Evolutionary conservation across 2,888 invertebrate genomes (phyloP).

Genomic region (Trichopoda pennipes): DNA sequence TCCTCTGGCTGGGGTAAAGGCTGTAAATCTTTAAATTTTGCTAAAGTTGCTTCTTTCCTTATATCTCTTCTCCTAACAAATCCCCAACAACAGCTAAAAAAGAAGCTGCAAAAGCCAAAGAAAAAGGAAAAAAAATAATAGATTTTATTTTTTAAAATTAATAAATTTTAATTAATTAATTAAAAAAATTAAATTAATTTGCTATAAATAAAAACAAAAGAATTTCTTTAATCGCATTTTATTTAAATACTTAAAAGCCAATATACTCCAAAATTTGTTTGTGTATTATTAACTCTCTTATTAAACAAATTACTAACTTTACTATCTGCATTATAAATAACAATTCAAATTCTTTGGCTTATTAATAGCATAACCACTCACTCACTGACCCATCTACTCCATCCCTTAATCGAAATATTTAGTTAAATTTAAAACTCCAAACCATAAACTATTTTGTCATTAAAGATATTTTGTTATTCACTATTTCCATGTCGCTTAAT

Average conservation of each 20-base stretch:
- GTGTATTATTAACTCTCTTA: background rate
- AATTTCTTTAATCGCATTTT: background rate
- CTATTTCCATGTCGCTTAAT: slow-evolving; percentile 27
- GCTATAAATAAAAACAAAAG: slow-evolving; percentile 59
- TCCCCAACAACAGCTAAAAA: background rate
- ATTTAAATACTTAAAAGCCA: background rate
- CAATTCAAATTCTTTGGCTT: background rate
- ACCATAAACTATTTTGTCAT: background rate
- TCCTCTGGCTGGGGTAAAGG: too few relatives aligned
- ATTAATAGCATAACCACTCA: slow-evolving; percentile 12
- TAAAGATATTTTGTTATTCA: background rate
- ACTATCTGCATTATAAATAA: background rate
- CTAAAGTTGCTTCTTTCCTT: slow-evolving; percentile 23
- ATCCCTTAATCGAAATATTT: background rate
- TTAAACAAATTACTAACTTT: background rate
- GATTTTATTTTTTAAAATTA: slow-evolving; percentile 33
- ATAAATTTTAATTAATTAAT: slow-evolving; percentile 53
- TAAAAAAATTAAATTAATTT: slow-evolving; percentile 63
- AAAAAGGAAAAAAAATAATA: background rate
- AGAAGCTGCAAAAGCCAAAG: too few relatives aligned
- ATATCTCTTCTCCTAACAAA: background rate
- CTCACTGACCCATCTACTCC: background rate
- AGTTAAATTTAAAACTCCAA: background rate
- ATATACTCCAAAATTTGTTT: too few relatives aligned
- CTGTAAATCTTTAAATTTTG: slow-evolving; percentile 19